A percentile compares a stretch with the other conserved stretches of the same genome.
Conservation (phyloP, 2,797 vertebrate species). For the Petrocephalus sullivani region DNA sequence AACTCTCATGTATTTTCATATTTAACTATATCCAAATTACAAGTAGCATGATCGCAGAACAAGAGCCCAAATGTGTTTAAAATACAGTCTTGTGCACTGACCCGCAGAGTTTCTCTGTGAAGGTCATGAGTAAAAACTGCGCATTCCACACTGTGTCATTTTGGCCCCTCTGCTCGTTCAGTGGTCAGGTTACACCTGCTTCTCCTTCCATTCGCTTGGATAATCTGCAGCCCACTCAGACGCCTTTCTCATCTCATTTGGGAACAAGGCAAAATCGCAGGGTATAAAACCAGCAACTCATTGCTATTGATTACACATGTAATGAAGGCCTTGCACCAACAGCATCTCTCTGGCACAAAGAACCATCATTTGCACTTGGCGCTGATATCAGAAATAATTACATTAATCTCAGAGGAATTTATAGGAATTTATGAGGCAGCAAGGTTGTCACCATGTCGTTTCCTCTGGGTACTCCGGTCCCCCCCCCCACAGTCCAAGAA, state of each 20-base stretch:
- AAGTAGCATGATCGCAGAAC: neutral
- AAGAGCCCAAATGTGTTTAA: neutral
- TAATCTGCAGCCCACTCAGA: neutral
- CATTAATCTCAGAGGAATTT: neutral
- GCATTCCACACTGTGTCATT: neutral
- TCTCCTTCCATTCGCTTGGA: neutral
- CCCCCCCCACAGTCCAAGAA: neutral
- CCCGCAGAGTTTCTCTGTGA: neutral
- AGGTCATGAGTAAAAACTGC: neutral
- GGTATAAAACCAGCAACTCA: constrained; percentile 6
- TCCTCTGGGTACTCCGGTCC: neutral
- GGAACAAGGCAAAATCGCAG: neutral
- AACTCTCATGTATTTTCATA: neutral
- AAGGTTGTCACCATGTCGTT: neutral
- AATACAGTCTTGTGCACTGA: neutral
- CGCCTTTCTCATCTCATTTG: neutral
- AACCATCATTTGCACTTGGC: neutral
- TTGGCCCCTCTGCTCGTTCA: neutral
- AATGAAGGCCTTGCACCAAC: neutral
- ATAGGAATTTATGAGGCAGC: neutral
- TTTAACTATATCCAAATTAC: neutral
- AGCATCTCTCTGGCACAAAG: constrained; percentile 10
- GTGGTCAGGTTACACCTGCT: neutral
- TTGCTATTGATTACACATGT: constrained; percentile 1
- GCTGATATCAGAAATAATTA: constrained; percentile 12